Percentiles rank a stretch among this genome's conserved stretches.
Evolutionary conservation across 2,113 vertebrate genomes (phyloP).

Genomic region (Aspiorhynchus laticeps): DNA sequence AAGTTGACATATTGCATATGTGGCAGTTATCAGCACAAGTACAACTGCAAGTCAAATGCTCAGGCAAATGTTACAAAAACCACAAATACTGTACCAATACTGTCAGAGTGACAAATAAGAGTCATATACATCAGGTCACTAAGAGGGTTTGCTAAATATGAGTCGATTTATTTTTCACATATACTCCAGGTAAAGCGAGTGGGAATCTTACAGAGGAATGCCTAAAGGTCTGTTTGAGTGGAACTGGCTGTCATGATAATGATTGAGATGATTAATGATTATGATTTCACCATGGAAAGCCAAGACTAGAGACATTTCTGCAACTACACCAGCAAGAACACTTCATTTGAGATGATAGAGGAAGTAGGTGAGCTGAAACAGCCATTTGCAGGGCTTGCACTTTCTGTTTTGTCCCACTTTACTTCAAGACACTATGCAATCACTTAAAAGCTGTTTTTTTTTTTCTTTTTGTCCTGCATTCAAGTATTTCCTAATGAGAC

Average conservation of each 20-base stretch:
- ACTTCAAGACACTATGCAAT: neutral
- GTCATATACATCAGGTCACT: slow-evolving; percentile 17
- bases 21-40: neutral
- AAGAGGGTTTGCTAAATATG: slow-evolving; percentile 27
- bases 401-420: neutral
- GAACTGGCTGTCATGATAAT: slow-evolving; percentile 28
- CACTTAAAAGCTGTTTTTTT: neutral
- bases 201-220: slow-evolving; percentile 23
- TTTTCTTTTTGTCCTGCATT: neutral
- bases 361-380: slow-evolving; percentile 9
- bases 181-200: slow-evolving; percentile 2
- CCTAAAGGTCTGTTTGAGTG: slow-evolving; percentile 12
- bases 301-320: neutral
- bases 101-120: slow-evolving; percentile 37
- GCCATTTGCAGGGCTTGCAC: no score
- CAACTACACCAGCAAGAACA: slow-evolving; percentile 9
- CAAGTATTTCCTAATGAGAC: neutral
- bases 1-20: neutral
- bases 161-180: slow-evolving; percentile 35
- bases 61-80: neutral
- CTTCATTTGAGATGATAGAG: neutral
- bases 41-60: slow-evolving; percentile 1
- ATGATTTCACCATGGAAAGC: neutral
- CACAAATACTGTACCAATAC: neutral
- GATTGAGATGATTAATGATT: slow-evolving; percentile 31